phyloP scores from a whole-genome alignment of 1,140 invertebrate species.

The Drosophila rufa region DNA sequence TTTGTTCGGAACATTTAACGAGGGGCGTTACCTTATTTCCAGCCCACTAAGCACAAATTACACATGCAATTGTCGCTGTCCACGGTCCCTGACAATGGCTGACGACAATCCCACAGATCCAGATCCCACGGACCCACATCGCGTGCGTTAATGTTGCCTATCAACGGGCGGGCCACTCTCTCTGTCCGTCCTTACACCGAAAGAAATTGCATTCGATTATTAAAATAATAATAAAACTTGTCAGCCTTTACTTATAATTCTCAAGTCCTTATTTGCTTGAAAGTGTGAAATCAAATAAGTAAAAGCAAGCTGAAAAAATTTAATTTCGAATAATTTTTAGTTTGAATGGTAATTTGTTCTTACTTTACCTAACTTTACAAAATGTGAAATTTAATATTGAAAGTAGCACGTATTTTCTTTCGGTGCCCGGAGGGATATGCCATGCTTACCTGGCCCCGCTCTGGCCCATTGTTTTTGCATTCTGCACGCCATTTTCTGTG shows the following conservation, averaged over 20 bases:
- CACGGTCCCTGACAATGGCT: constrained; percentile 19
- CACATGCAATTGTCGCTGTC: constrained; percentile 52
- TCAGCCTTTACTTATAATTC: no score
- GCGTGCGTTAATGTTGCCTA: constrained; percentile 49
- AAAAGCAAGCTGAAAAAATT: no score
- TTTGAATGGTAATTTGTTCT: no score
- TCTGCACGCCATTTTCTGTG: constrained; percentile 52
- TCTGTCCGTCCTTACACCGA: background rate
- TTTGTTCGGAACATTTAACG: constrained; percentile 28
- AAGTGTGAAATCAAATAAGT: background rate
- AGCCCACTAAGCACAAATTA: constrained; percentile 53
- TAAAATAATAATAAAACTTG: no score
- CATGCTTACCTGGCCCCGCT: background rate
- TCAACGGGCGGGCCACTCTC: constrained; percentile 13
- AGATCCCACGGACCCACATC: constrained; percentile 37
- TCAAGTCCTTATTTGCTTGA: no score
- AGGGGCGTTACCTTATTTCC: constrained; percentile 19
- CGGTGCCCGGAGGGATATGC: background rate
- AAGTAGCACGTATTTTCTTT: background rate
- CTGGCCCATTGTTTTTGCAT: constrained; percentile 23
- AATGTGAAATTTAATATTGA: no score
- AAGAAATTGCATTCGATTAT: background rate
- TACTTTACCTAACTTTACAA: no score
- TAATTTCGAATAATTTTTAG: no score
- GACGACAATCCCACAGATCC: constrained; percentile 36